A percentile compares a stretch with the other conserved stretches of the same genome.
Conservation (phyloP, 2,888 invertebrate species). For the Pseudococcus longispinus region DNA sequence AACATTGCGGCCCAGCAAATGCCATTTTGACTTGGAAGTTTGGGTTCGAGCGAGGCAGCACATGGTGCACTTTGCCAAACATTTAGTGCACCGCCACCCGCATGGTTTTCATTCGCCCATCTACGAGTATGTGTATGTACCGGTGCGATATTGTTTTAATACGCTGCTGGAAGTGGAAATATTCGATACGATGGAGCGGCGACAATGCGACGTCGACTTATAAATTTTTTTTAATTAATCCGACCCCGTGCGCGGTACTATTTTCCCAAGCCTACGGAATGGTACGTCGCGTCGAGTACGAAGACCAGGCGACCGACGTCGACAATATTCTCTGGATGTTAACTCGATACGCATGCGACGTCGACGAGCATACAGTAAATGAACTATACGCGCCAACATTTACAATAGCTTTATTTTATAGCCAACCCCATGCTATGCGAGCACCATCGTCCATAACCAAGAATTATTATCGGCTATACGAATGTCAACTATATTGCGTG, state of each 20-base stretch:
- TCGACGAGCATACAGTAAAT: neutral
- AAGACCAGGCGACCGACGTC: neutral
- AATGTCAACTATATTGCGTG: conserved; percentile 29
- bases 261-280: neutral
- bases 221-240: conserved; percentile 18
- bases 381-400: conserved; percentile 10
- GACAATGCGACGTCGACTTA: neutral
- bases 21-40: neutral
- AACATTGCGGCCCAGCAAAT: neutral
- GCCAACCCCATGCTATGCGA: conserved; percentile 28
- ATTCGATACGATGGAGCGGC: neutral
- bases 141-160: neutral
- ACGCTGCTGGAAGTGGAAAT: neutral
- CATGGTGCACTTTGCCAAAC: neutral
- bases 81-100: neutral
- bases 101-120: neutral
- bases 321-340: neutral
- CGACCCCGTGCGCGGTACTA: neutral
- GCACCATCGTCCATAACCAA: conserved; percentile 19
- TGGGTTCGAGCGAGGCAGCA: neutral
- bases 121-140: neutral
- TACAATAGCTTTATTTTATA: conserved; percentile 13
- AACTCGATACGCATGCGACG: neutral
- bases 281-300: too few relatives aligned
- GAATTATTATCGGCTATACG: conserved; percentile 13